These are phyloP conservation scores for Leucophora obtusa DNA, from an alignment of 2,888 invertebrate genomes.

Conservation along the genomic window DNA sequence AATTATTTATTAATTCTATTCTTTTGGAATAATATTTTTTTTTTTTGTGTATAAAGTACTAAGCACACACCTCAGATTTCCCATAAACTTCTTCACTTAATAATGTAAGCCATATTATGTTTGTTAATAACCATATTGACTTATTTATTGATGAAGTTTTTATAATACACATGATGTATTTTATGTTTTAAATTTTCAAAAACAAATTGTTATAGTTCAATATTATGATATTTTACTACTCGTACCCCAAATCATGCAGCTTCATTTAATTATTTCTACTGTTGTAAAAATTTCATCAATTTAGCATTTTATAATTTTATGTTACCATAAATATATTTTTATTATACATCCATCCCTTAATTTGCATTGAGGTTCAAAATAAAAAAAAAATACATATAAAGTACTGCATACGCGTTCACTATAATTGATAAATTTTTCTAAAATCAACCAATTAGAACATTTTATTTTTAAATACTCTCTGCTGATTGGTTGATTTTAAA, in stretches of 20 bases:
- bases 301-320: slow-evolving; percentile 17
- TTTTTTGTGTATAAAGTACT: too few species aligned
- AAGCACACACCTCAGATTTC: slow-evolving; percentile 36
- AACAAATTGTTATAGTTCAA: background rate
- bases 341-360: background rate
- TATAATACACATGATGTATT: slow-evolving; percentile 1
- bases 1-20: background rate
- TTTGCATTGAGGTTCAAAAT: background rate
- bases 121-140: background rate
- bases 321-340: background rate
- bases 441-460: too few species aligned
- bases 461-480: too few species aligned
- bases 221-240: background rate
- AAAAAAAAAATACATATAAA: too few species aligned
- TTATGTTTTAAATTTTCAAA: background rate
- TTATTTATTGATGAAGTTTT: background rate
- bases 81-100: background rate
- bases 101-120: slow-evolving; percentile 2
- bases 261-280: background rate
- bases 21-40: too few species aligned
- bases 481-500: too few species aligned
- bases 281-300: background rate
- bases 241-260: background rate
- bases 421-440: too few species aligned
- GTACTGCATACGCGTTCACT: too few species aligned